Evolutionary conservation across 2,797 vertebrate genomes (phyloP), one percentile per base, ranked within the genome.

Genomic region (Propithecus perrieri): DNA sequence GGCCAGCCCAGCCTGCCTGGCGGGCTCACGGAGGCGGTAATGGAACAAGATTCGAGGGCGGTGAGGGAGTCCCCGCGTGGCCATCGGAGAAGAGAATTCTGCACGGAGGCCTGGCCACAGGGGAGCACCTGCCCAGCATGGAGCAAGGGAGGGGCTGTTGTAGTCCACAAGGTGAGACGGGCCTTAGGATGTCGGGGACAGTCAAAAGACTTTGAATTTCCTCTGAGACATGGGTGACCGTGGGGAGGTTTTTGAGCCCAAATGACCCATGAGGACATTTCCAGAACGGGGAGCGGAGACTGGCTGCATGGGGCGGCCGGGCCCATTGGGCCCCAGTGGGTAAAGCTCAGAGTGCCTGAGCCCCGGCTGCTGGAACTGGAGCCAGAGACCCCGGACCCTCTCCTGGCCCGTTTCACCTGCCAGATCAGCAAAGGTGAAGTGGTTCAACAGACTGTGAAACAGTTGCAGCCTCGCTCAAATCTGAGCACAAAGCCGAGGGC

Each of bases 1-100:
- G 33, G 10, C 48, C 1, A 13, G 1, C 48, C 1, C 5, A 1
- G 50, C 8, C 2, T 20, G 11, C 17, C 30, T 1, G 0, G 1
- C 1, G 0, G 1, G 10, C 13, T 26, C 2, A 2, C 0, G 1
- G 9, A 0, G 8, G 14, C 12, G 38, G 14, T 0, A 6, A 43
- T 0, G 0, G 26, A 69, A 53, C 41, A 28, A 50, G 46, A 1
- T 7, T 20, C 0, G 7, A 4, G 6, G 41, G 48, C 0, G 2
- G 1, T 1, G 61, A 24, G 26, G 30, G n/a, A 18, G 0, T 4
- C 3, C 20, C 3, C 5, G 0, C 0, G 3, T 0, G 61, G 55
- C 30, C 1, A 2, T 4, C 2, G 38, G 63, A 48, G 28, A n/a
- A 50, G 48, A 30, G 30, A 10, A 2, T 61, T 43, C 20, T 4